A percentile compares a stretch with the other conserved stretches of the same genome.
These are phyloP conservation scores for Drosophila baimaii DNA, from an alignment of 1,140 invertebrate genomes.

Conservation along the genomic window DNA sequence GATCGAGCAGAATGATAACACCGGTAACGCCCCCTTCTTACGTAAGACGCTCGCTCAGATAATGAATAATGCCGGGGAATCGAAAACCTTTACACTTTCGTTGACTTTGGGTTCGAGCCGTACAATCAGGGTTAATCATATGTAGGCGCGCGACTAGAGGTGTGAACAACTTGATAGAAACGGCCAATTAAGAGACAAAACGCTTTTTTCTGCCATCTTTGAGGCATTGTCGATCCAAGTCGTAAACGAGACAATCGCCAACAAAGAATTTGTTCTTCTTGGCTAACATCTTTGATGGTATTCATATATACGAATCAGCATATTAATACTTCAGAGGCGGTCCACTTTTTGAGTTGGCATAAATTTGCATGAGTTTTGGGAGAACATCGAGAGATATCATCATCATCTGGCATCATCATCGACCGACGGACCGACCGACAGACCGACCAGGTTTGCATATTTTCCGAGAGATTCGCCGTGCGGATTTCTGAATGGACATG, in stretches of 20 bases:
- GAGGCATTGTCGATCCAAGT: conserved; percentile 6
- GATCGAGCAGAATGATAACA: conserved; percentile 8
- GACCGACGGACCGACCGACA: not conserved
- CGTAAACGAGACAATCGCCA: conserved; percentile 22
- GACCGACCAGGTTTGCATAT: conserved; percentile 26
- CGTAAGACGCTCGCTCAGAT: conserved; percentile 17
- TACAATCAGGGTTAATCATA: conserved; percentile 60
- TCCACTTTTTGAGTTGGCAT: conserved; percentile 35
- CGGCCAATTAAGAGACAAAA: conserved; percentile 56
- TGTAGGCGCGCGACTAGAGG: conserved; percentile 49
- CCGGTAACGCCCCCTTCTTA: conserved; percentile 8
- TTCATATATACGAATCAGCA: conserved; percentile 16
- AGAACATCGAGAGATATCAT: conserved; percentile 35
- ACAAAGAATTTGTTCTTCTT: conserved; percentile 44
- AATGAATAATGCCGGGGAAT: conserved; percentile 7
- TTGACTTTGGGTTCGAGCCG: conserved; percentile 45
- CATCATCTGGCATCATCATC: conserved; percentile 10
- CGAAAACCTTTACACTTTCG: conserved; percentile 66
- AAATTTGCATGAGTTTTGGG: conserved; percentile 41
- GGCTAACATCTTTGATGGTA: not conserved
- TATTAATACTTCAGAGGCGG: conserved; percentile 42
- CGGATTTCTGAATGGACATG: conserved; percentile 57
- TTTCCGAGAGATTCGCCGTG: conserved; percentile 37
- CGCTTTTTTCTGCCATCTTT: conserved; percentile 27
- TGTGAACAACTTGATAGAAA: conserved; percentile 39